Conservation (phyloP, 2,113 vertebrate genomes). For the Calypte anna region DNA sequence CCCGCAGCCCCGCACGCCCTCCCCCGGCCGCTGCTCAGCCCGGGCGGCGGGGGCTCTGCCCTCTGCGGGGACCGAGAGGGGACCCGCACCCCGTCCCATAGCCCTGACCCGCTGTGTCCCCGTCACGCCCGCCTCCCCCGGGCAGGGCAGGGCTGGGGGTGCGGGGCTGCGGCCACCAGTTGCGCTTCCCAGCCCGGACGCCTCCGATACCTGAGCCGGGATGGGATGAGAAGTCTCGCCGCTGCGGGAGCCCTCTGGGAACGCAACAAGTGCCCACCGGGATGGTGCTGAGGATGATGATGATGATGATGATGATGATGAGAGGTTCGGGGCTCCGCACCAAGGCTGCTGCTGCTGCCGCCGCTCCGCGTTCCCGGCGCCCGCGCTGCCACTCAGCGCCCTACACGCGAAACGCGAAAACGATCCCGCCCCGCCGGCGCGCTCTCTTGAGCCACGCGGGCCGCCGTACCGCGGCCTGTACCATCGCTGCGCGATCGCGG, state of each 20-base stretch:
- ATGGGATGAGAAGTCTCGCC: background rate
- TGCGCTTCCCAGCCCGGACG: constrained; percentile 16
- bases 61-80: background rate
- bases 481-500: background rate
- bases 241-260: background rate
- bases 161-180: constrained; percentile 30
- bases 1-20: too few relatives aligned
- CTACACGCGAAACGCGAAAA: constrained; percentile 27
- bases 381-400: background rate
- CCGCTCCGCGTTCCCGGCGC: background rate
- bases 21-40: background rate
- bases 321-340: too few relatives aligned
- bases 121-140: background rate
- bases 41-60: background rate
- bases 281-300: too few relatives aligned
- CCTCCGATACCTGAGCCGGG: background rate
- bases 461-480: constrained; percentile 13
- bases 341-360: background rate
- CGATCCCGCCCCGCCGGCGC: background rate
- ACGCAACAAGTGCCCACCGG: constrained; percentile 32
- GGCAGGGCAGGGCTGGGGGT: background rate
- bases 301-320: too few relatives aligned
- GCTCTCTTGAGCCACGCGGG: background rate
- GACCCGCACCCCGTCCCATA: background rate
- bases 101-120: background rate